Base-by-base conservation (phyloP, 2,888 invertebrate genomes). In the Cheilosia pagana region DNA sequence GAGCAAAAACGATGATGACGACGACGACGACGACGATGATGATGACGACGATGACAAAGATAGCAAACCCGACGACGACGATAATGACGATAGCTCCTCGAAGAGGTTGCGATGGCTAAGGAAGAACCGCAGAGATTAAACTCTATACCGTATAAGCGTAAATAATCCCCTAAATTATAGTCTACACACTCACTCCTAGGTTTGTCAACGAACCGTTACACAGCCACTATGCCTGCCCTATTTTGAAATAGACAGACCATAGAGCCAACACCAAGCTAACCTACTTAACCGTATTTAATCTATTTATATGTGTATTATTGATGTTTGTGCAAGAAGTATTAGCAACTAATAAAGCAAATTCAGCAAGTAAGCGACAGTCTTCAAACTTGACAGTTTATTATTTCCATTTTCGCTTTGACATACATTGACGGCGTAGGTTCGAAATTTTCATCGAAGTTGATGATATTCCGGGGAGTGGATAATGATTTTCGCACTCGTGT, bases 331-430 rank as follows among this genome's bases (percentile, higher is more conserved):
- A 68, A 35, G 19, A 45, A 35, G 23, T 52, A 25, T 57, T 81
- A 45, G 16, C 57, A 59, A 74, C 19, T 41, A 81, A 81, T 81
- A 75, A 75, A 81, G 21, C 8, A 31, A 48, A 41, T 62, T 62
- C 81, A 75, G 81, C 81, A 81, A 81, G 39, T 43, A 76, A 70
- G 70, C 62, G 35, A 75, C 50, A 57, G 81, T 62, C 67, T 81
- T 74, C 39, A 67, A 67, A 53, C 10, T n/a, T 48, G 12, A 25
- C 3, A 8, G 12, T 5, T 31, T 53, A 14, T 53, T 39, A 21
- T 53, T 74, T 65, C 6, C 8, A 35, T 35, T 50, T 21, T 8
- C 43, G 43, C n/a, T n/a, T n/a, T n/a, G n/a, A n/a, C n/a, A n/a
- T n/a, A n/a, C n/a, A n/a, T n/a, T n/a, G n/a, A n/a, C n/a, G n/a